Evolutionary conservation across 2,797 vertebrate genomes (phyloP).

Genomic region (Rhodeus uyekii): DNA sequence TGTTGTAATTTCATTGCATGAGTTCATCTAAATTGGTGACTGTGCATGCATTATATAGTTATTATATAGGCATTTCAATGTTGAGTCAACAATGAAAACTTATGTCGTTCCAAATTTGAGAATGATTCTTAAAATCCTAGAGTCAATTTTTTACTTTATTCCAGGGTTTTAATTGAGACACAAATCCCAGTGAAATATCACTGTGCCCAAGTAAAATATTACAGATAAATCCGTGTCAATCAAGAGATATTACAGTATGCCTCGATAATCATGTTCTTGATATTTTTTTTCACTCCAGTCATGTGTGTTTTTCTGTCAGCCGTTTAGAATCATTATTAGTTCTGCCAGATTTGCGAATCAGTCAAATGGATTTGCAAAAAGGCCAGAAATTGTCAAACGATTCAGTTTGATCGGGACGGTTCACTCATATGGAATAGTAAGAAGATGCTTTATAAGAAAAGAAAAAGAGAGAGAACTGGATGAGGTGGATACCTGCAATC

Average conservation of each 20-base stretch:
- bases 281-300: background rate
- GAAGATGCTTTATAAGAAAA: background rate
- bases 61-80: background rate
- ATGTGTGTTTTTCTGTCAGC: background rate
- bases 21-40: background rate
- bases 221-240: background rate
- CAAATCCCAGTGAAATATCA: background rate
- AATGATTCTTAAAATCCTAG: background rate
- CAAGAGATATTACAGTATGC: background rate
- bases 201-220: background rate
- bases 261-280: background rate
- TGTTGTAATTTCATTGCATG: constrained; percentile 10
- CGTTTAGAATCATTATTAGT: background rate
- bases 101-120: background rate
- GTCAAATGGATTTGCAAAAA: background rate
- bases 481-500: background rate
- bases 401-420: background rate
- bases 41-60: background rate
- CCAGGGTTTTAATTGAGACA: background rate
- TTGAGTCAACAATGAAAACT: background rate
- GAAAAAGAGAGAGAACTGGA: background rate
- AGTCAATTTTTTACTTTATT: background rate
- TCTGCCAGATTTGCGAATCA: background rate
- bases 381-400: background rate
- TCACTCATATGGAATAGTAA: background rate